Evolutionary conservation across 2,888 invertebrate genomes (phyloP).

Genomic region (Marronus borbonicus): DNA sequence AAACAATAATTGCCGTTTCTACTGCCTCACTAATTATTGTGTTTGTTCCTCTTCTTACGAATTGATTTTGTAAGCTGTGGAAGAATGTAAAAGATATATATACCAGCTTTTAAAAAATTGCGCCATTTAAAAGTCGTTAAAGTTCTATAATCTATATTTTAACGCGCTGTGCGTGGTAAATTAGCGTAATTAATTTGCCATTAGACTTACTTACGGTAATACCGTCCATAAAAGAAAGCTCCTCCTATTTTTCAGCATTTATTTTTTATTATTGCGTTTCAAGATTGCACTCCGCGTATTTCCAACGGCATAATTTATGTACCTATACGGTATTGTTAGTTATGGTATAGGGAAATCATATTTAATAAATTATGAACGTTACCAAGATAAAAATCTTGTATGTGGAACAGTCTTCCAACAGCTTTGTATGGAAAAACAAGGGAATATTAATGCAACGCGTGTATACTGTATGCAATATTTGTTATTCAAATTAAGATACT

Average conservation of each 20-base stretch:
- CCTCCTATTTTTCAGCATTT: background rate
- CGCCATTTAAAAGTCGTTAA: slow-evolving; percentile 22
- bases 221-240: background rate
- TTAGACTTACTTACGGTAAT: slow-evolving; percentile 19
- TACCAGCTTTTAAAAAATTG: background rate
- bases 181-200: slow-evolving; percentile 26
- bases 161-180: background rate
- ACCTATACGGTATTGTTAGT: background rate
- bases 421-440: background rate
- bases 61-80: too few species aligned
- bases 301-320: too few species aligned
- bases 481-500: slow-evolving; percentile 16
- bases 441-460: slow-evolving; percentile 14
- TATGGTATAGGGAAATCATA: background rate
- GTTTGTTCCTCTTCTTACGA: too few species aligned
- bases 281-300: background rate
- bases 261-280: background rate
- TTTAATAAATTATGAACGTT: background rate
- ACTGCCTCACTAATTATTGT: too few species aligned
- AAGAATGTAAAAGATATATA: too few species aligned
- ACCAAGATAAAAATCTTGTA: slow-evolving; percentile 5
- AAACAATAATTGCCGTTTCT: too few species aligned
- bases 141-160: slow-evolving; percentile 7
- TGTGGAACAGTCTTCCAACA: slow-evolving; percentile 2
- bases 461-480: slow-evolving; percentile 18